phyloP scores from a whole-genome alignment of 2,888 invertebrate species.

The Baccha elongata region DNA sequence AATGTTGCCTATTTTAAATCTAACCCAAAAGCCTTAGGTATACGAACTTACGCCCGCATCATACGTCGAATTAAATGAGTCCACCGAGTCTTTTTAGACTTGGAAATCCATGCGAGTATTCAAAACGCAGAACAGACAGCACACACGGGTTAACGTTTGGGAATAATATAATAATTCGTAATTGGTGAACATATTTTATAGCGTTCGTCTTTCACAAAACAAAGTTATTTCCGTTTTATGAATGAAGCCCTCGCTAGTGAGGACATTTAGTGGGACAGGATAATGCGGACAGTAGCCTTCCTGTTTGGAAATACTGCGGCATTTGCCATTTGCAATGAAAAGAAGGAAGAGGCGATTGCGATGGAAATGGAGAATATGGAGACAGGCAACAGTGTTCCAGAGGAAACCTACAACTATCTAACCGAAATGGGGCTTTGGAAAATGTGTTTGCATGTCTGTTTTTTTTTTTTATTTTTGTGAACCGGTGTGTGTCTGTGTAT shows the following conservation, averaged over 20 bases:
- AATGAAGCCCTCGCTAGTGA: constrained; percentile 51
- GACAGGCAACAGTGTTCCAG: constrained; percentile 41
- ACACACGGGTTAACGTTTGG: constrained; percentile 56
- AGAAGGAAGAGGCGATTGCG: constrained; percentile 3
- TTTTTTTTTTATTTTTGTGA: not conserved
- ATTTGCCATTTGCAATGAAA: constrained; percentile 55
- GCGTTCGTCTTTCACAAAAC: constrained; percentile 55
- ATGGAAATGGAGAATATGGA: constrained; percentile 15
- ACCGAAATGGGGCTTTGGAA: constrained; percentile 7
- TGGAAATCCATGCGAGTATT: not conserved
- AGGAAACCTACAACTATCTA: constrained; percentile 13
- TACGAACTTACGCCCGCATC: constrained; percentile 17
- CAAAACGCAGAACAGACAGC: constrained; percentile 10
- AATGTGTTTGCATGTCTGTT: constrained; percentile 17
- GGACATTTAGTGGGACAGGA: constrained; percentile 72
- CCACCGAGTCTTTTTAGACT: constrained; percentile 56
- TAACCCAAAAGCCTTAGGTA: constrained; percentile 18
- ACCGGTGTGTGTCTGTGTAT: constrained; percentile 1
- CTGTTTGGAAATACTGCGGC: constrained; percentile 71
- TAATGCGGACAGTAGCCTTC: constrained; percentile 71
- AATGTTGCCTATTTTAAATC: constrained; percentile 52
- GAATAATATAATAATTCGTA: constrained; percentile 73
- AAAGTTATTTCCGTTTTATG: constrained; percentile 72
- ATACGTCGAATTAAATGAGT: constrained; percentile 38
- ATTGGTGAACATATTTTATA: constrained; percentile 68